phyloP scores from a whole-genome alignment of 92 coral and sea anemone genomes.

The Nematostella vectensis region DNA sequence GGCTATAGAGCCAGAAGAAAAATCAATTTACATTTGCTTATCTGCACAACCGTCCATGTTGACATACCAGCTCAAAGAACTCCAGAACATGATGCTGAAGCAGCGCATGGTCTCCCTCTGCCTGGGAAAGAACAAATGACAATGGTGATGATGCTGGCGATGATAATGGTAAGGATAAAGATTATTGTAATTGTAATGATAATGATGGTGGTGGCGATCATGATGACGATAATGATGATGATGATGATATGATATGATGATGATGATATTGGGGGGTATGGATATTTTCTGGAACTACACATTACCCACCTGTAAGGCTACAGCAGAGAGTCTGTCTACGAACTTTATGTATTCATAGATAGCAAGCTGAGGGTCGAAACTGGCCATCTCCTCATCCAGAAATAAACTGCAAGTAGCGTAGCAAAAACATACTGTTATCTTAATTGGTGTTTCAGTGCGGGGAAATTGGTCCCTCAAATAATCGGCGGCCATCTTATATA shows the following conservation, averaged over 20 bases:
- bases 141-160: not conserved
- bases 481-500: too few species aligned
- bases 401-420: conserved; percentile 41
- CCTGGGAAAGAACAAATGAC: conserved; percentile 27
- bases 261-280: too few species aligned
- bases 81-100: conserved; percentile 76
- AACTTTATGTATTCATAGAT: conserved; percentile 59
- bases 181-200: too few species aligned
- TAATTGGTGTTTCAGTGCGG: not conserved
- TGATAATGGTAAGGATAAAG: too few species aligned
- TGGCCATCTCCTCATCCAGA: conserved; percentile 41
- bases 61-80: conserved; percentile 85
- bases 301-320: conserved; percentile 86
- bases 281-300: too few species aligned
- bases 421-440: not conserved
- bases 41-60: too few species aligned
- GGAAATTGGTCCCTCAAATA: too few species aligned
- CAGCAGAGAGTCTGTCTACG: conserved; percentile 72
- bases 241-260: not conserved
- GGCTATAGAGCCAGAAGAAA: too few species aligned
- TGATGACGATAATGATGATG: too few species aligned
- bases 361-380: conserved; percentile 48
- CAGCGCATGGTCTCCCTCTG: conserved; percentile 75
- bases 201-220: too few species aligned
- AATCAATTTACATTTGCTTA: too few species aligned